Evolutionary conservation across 2,888 invertebrate species (phyloP), one percentile per base, ranked within the genome.

Genomic region (Aphidius colemani): DNA sequence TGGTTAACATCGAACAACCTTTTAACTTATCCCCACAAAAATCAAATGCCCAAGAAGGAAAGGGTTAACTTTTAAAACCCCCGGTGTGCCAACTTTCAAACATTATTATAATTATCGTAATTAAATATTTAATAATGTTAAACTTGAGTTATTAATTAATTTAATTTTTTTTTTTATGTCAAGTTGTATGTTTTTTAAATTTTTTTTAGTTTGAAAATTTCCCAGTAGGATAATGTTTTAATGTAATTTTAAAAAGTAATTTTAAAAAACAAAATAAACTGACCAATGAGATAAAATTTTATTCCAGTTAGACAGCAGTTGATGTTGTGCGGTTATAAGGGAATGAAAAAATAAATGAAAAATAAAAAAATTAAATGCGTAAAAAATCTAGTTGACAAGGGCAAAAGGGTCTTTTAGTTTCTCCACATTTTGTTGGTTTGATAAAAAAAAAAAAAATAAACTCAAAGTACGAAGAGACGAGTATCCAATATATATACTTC

Each of bases 51-150:
- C 49, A 46, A 61, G 59, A 60, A 53, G 45, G 60, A 66, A 68
- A 67, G 66, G 64, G 67, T 69, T 63, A 67, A 53, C 56, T 53
- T 43, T 43, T 13, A 41, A 48, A 53, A 44, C 61, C 59, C 58
- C 65, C 58, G 70, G 73, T 77, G 72, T 74, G 74, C 75, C 76
- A 79, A 78, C 78, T 75, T 30, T 63, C 43, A 56, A 65, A 64
- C 64, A 51, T 65, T 65, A 49, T 53, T 63, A 61, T 65, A 44
- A 56, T 48, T 62, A 30, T 39, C 30, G 13, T 51, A 18, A 2
- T 51, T 30, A 3, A 2, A 2, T 30, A 30, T 30, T 30, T 30
- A 30, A 30, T 30, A 30, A 30, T 30, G 5, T 18, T 18, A 18
- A 18, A 18, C 3, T 30, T 30, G 30, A 30, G 30, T 30, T 30